phyloP scores from a whole-genome alignment of 2,888 invertebrate species.

The Trissonchulus sp. region DNA sequence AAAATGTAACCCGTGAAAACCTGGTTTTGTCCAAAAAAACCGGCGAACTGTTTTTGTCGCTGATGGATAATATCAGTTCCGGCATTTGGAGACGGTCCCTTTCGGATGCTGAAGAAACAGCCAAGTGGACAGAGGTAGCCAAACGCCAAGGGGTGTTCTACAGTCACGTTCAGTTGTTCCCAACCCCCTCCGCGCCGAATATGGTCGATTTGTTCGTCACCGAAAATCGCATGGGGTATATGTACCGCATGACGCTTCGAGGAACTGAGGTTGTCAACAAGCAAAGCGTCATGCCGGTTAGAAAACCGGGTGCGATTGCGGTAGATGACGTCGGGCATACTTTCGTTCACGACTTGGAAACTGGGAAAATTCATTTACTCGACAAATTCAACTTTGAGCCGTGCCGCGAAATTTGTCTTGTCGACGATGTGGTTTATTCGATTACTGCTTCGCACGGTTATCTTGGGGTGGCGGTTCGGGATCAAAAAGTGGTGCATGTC shows the following conservation, averaged over 20 bases:
- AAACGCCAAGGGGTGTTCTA: constrained; percentile 18
- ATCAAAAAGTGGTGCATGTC: constrained; percentile 23
- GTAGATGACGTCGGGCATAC: constrained; percentile 29
- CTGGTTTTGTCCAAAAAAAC: neutral
- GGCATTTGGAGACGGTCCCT: constrained; percentile 23
- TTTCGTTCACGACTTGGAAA: constrained; percentile 30
- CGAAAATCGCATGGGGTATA: constrained; percentile 31
- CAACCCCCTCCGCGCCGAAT: neutral
- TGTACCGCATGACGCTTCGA: constrained; percentile 28
- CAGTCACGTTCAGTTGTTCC: constrained; percentile 23
- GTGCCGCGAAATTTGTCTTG: constrained; percentile 25
- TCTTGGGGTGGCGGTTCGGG: constrained; percentile 30
- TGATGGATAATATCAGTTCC: constrained; percentile 28
- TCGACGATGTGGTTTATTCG: constrained; percentile 31
- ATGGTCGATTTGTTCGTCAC: constrained; percentile 29
- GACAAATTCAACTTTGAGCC: constrained; percentile 25
- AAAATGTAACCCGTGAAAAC: constrained; percentile 30
- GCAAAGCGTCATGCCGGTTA: constrained; percentile 22
- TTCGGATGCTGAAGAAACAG: neutral
- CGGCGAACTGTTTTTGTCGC: constrained; percentile 28
- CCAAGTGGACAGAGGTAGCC: constrained; percentile 25
- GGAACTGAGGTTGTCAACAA: constrained; percentile 28
- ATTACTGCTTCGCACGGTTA: constrained; percentile 33
- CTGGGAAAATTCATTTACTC: constrained; percentile 29
- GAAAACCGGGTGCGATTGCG: constrained; percentile 28